Percentiles rank a stretch among this genome's conserved stretches.
phyloP scores from a whole-genome alignment of 2,797 vertebrate species.

The Phataginus tetradactyla region DNA sequence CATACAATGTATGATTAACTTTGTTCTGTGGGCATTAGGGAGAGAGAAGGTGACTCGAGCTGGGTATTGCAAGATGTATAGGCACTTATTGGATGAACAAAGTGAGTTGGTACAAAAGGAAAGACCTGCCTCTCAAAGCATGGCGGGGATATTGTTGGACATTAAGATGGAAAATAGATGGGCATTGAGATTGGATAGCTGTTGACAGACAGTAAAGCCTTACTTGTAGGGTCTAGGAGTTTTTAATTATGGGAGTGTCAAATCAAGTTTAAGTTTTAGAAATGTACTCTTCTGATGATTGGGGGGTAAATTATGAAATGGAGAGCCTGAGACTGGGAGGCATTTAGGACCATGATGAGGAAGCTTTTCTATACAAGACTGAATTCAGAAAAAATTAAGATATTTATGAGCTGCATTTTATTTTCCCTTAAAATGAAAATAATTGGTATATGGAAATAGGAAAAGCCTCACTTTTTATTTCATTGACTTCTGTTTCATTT shows the following conservation, averaged over 20 bases:
- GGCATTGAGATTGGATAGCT: not conserved
- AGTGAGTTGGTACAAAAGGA: not conserved
- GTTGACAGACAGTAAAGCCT: not conserved
- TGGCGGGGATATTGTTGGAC: not conserved
- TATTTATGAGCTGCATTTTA: constrained; percentile 6
- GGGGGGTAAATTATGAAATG: not conserved
- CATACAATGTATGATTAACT: not conserved
- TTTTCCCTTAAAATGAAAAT: constrained; percentile 51
- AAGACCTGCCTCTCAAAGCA: not conserved
- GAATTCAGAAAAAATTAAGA: not conserved
- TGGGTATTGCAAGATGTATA: not conserved
- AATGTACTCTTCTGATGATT: not conserved
- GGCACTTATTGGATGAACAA: not conserved
- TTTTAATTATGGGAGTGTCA: not conserved
- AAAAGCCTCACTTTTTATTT: not conserved
- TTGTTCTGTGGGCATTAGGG: not conserved
- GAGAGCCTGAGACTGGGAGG: not conserved
- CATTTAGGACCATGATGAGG: not conserved
- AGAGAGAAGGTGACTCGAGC: not conserved
- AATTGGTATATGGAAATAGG: not conserved
- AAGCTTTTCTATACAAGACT: not conserved
- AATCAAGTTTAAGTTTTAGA: not conserved
- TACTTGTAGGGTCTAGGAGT: not conserved
- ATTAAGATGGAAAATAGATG: not conserved
- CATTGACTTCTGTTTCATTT: constrained; percentile 14